These are phyloP conservation scores for Notothenia coriiceps DNA, from an alignment of 2,113 vertebrate species.

Conservation along the genomic window DNA sequence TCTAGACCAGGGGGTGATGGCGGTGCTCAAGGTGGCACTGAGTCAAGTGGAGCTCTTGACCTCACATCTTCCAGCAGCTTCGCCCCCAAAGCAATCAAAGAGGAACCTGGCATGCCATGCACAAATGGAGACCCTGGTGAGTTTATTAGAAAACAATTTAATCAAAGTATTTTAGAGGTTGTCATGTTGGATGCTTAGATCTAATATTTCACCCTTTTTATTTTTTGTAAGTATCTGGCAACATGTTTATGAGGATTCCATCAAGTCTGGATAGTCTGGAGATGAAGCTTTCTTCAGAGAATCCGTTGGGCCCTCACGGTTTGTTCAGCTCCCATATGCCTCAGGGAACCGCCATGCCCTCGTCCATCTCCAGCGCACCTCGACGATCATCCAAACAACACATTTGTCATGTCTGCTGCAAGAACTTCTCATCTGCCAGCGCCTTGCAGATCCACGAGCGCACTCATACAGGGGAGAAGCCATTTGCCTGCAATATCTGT, in stretches of 20 bases:
- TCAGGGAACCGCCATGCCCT: slow-evolving; percentile 85
- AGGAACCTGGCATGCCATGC: slow-evolving; percentile 87
- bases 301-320: slow-evolving; percentile 80
- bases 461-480: slow-evolving; percentile 98
- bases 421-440: slow-evolving; percentile 97
- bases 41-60: slow-evolving; percentile 91
- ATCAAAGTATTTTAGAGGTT: not conserved
- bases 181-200: not conserved
- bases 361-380: slow-evolving; percentile 81
- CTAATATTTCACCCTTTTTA: not conserved
- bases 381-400: slow-evolving; percentile 94
- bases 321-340: slow-evolving; percentile 87
- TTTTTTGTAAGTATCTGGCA: slow-evolving; percentile 75
- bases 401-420: slow-evolving; percentile 90
- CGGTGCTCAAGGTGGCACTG: slow-evolving; percentile 73
- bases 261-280: slow-evolving; percentile 92
- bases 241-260: slow-evolving; percentile 88
- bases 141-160: slow-evolving; percentile 31
- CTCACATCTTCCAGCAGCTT: slow-evolving; percentile 89
- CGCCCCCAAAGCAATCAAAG: slow-evolving; percentile 85
- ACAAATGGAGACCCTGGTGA: slow-evolving; percentile 88
- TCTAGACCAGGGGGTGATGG: slow-evolving; percentile 82
- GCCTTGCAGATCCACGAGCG: slow-evolving; percentile 98
- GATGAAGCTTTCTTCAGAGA: slow-evolving; percentile 88
- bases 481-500: slow-evolving; percentile 94